Evolutionary conservation across 2,797 vertebrate genomes (phyloP), one percentile per base, ranked within the genome.

Genomic region (Oreonectes daqikongensis): DNA sequence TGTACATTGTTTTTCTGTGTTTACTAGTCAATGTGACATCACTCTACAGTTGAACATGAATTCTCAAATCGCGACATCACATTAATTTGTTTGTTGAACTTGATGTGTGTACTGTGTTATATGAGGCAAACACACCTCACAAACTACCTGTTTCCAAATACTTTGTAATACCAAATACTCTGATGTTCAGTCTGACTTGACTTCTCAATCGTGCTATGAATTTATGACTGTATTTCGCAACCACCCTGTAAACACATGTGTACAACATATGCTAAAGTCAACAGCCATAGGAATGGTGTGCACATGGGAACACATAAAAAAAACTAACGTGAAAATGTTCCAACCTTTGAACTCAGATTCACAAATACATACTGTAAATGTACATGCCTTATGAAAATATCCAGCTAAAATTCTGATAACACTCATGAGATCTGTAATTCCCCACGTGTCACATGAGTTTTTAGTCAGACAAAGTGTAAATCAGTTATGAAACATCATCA

Each of bases 361-460:
- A 53, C 2, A 52, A 30, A 44, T 44, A 18, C 3, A 20, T 42
- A 11, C 2, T 14, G 11, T 22, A 22, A 12, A 24, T 57, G 24
- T 30, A 28, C 18, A 32, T 32, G 5, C n/a, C 18, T 20, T 52
- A 22, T 9, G 9, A 53, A 65, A 65, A 67, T 53, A 68, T 71
- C 28, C 70, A 66, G 8, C 11, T 65, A 65, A 22, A 64, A 46
- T 63, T 75, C 32, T 22, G 17, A 63, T 68, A 63, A 35, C 18
- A 40, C 24, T 64, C 78, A 80, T 46, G 77, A 81, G n/a, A n/a
- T n/a, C 67, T 71, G 20, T 55, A 73, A 57, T 82, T 84, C 73
- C 80, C 57, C 57, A 69, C 70, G 50, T 53, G 52, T 68, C 78
- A 80, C 64, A 81, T 70, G 59, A 74, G 75, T 66, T 75, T 70